Evolutionary conservation across 2,797 vertebrate genomes (phyloP).

Genomic region (Gallinago stenura): DNA sequence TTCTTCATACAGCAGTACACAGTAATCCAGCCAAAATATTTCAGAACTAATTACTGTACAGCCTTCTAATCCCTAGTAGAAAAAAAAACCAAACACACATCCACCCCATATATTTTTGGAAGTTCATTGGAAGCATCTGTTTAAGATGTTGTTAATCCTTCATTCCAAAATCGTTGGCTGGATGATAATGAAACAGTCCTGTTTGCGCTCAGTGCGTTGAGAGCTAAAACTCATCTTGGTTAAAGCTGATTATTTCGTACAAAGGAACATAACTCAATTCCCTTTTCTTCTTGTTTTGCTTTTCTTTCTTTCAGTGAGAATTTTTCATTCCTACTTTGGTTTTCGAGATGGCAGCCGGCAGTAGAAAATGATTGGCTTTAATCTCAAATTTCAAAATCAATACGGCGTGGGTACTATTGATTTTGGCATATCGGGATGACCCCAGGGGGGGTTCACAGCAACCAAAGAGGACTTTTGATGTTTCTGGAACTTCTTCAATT

Average conservation of each 20-base stretch:
- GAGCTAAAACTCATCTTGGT: conserved; percentile 33
- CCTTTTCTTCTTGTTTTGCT: background rate
- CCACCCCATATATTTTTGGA: conserved; percentile 42
- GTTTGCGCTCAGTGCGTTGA: conserved; percentile 14
- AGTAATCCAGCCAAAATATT: conserved; percentile 68
- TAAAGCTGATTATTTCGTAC: conserved; percentile 45
- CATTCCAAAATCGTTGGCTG: conserved; percentile 10
- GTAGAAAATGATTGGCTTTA: conserved; percentile 40
- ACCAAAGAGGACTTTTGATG: conserved; percentile 41
- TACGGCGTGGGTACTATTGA: conserved; percentile 34
- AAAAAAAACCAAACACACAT: background rate
- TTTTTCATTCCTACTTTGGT: background rate
- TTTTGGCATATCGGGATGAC: conserved; percentile 38
- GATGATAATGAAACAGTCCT: conserved; percentile 54
- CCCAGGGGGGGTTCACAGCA: background rate
- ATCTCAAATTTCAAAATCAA: conserved; percentile 69
- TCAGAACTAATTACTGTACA: conserved; percentile 65
- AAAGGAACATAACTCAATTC: conserved; percentile 38
- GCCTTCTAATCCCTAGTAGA: conserved; percentile 52
- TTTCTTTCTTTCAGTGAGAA: conserved; percentile 2
- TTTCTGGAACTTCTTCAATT: conserved; percentile 46
- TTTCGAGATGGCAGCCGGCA: conserved; percentile 27
- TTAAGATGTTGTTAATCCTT: conserved; percentile 65
- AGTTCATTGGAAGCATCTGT: conserved; percentile 72
- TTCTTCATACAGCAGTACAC: background rate